Evolutionary conservation across 2,113 vertebrate genomes (phyloP), one percentile per base, ranked within the genome.

Genomic region (Bungarus multicinctus): DNA sequence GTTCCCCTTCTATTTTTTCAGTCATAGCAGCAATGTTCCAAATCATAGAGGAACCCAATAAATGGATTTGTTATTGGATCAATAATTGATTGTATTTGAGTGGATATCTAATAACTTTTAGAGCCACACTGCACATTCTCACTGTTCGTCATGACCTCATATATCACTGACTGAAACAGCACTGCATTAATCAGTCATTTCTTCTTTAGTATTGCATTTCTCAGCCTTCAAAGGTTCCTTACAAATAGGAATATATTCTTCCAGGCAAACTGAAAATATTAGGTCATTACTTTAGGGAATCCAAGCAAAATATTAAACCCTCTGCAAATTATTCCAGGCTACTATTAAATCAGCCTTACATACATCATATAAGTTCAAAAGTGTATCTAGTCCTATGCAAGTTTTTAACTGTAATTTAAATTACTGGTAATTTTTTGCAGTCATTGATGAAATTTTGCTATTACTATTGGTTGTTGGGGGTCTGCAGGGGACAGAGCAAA

Each of bases 151-250:
- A 39, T 81, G 6, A 39, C 92, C 6, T 94, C 54, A 45, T 90
- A 91, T 87, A 91, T 55, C 91, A 47, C 6, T 45, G n/a, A 90
- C 0, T 47, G 88, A 95, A 94, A 89, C 4, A 43, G 57, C 91
- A 47, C 11, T 50, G 88, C 58, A 52, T 34, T 43, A 93, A 93
- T 5, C 86, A 95, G 55, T 4, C 60, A 11, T 30, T 92, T 90
- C 43, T 53, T 52, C 45, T 90, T n/a, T 39, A 10, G 1, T 60
- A 20, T 88, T 95, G 87, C 34, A 11, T 47, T 91, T 52, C 50
- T 9, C 52, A 5, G 86, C 25, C n/a, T 91, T 55, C 43, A 81
- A 52, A 91, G 55, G 30, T 34, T 50, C 91, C n/a, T 27, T 27
- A 8, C 2, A 11, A 8, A 57, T 55, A 14, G 54, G n/a, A 93